A percentile compares a stretch with the other conserved stretches of the same genome.
phyloP scores from a whole-genome alignment of 2,888 invertebrate genomes.

The Dasypogon diadema region DNA sequence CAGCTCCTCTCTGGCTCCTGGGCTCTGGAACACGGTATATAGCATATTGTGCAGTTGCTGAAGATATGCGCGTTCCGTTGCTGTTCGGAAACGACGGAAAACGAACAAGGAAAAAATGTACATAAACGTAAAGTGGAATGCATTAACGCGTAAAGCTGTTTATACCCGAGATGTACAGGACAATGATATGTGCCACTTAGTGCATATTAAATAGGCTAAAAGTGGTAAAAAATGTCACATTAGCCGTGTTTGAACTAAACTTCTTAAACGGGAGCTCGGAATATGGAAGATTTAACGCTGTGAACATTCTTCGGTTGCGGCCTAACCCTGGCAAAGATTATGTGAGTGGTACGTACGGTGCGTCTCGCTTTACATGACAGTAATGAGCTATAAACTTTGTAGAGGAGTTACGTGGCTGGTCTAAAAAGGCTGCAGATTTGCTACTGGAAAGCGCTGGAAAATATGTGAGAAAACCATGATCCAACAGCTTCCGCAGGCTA shows the following conservation, averaged over 20 bases:
- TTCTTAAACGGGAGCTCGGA: slow-evolving; percentile 31
- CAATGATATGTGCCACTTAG: slow-evolving; percentile 54
- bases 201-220: slow-evolving; percentile 56
- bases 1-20: slow-evolving; percentile 8
- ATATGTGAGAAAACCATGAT: slow-evolving; percentile 2
- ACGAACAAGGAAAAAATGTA: slow-evolving; percentile 49
- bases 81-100: slow-evolving; percentile 37
- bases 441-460: slow-evolving; percentile 21
- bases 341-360: not conserved
- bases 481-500: too few species aligned
- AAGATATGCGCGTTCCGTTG: slow-evolving; percentile 39
- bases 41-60: slow-evolving; percentile 26
- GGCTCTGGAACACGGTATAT: too few species aligned
- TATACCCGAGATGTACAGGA: slow-evolving; percentile 22
- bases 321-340: not conserved
- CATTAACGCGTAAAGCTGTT: slow-evolving; percentile 54
- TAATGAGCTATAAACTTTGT: slow-evolving; percentile 36
- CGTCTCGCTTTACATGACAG: slow-evolving; percentile 32
- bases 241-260: slow-evolving; percentile 34
- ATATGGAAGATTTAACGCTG: slow-evolving; percentile 17
- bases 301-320: slow-evolving; percentile 4
- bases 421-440: slow-evolving; percentile 10
- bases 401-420: not conserved
- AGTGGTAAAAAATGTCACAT: slow-evolving; percentile 50
- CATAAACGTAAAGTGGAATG: slow-evolving; percentile 55